Percentiles rank a stretch among this genome's conserved stretches.
Conservation (phyloP, 2,888 invertebrate species). For the Lasioglossum calceatum region DNA sequence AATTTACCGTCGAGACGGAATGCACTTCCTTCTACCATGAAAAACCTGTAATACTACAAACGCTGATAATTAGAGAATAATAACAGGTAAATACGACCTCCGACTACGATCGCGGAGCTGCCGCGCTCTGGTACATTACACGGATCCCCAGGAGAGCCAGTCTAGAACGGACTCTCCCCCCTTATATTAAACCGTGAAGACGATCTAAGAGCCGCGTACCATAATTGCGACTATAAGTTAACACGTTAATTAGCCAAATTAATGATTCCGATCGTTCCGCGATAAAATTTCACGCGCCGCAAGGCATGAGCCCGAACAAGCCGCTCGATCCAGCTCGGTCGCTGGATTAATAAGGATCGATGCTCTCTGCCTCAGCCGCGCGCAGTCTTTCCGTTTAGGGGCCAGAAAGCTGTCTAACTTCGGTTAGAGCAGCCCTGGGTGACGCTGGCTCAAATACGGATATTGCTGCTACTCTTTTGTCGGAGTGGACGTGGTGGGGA, state of each 20-base stretch:
- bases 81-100: constrained; percentile 36
- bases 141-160: neutral
- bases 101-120: neutral
- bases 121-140: neutral
- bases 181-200: constrained; percentile 25
- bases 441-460: too few relatives aligned
- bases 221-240: constrained; percentile 35
- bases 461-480: too few relatives aligned
- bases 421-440: neutral
- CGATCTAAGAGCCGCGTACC: constrained; percentile 4
- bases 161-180: neutral
- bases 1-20: constrained; percentile 27
- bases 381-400: constrained; percentile 25
- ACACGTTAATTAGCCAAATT: constrained; percentile 44
- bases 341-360: constrained; percentile 48
- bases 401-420: neutral
- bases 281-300: constrained; percentile 46
- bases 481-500: too few relatives aligned
- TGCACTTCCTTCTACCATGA: constrained; percentile 12
- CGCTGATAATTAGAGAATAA: constrained; percentile 48
- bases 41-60: constrained; percentile 15
- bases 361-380: constrained; percentile 11
- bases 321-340: neutral
- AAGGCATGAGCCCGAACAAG: constrained; percentile 24
- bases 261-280: constrained; percentile 30